Conservation (phyloP, 1,140 invertebrate species). For the Zaprionus tsacasi region DNA sequence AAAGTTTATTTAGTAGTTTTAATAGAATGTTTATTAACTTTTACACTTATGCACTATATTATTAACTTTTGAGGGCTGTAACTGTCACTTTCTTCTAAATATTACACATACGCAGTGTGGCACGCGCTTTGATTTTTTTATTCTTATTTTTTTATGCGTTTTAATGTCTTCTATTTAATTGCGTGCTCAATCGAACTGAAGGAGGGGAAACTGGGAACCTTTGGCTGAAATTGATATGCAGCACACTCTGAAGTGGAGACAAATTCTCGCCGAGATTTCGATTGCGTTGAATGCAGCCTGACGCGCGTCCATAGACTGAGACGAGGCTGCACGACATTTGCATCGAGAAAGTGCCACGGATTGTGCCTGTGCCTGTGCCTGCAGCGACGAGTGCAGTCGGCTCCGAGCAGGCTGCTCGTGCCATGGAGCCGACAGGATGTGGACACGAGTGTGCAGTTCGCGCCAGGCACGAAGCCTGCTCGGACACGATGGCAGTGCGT, state of each 20-base stretch:
- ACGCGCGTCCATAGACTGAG: conserved; percentile 73
- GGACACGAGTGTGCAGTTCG: not conserved
- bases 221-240: conserved; percentile 20
- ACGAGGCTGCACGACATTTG: conserved; percentile 64
- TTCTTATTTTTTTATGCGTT: not conserved
- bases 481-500: not conserved
- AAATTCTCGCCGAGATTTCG: conserved; percentile 24
- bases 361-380: not conserved
- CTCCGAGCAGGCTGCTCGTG: conserved; percentile 20
- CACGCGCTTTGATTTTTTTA: not conserved
- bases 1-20: not conserved
- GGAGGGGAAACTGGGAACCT: not conserved
- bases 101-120: conserved; percentile 25
- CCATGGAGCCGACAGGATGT: conserved; percentile 37
- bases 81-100: not conserved
- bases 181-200: conserved; percentile 10
- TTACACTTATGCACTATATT: not conserved
- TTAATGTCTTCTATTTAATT: conserved; percentile 8
- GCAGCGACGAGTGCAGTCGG: conserved; percentile 51
- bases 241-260: conserved; percentile 25
- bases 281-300: conserved; percentile 71
- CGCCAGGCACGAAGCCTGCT: not conserved
- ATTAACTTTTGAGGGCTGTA: not conserved
- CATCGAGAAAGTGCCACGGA: conserved; percentile 38
- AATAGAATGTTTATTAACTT: not conserved